Evolutionary conservation across 2,888 invertebrate genomes (phyloP).

Genomic region (Eulithis prunata): DNA sequence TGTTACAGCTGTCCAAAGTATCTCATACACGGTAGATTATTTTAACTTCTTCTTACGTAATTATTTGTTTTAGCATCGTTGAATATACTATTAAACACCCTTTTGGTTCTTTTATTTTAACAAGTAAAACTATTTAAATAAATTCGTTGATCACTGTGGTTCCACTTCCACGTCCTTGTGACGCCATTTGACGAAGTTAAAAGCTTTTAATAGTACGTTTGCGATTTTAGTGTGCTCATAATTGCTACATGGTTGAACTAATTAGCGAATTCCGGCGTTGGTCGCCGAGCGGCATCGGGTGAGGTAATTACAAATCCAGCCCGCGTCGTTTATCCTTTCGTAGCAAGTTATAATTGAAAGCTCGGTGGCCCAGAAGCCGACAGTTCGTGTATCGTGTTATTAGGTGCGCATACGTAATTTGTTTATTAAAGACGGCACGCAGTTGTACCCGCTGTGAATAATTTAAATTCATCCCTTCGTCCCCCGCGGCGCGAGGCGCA

Average conservation of each 20-base stretch:
- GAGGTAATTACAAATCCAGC: conserved; percentile 71
- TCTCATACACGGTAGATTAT: conserved; percentile 10
- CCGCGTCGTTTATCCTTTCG: conserved; percentile 68
- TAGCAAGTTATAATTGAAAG: conserved; percentile 80
- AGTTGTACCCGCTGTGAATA: conserved; percentile 83
- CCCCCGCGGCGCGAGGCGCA: conserved; percentile 51
- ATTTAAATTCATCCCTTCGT: conserved; percentile 81
- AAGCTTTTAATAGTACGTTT: conserved; percentile 59
- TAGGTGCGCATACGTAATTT: conserved; percentile 83
- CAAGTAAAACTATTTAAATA: conserved; percentile 8
- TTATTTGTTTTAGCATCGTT: conserved; percentile 19
- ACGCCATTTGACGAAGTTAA: conserved; percentile 44
- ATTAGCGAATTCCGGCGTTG: conserved; percentile 57
- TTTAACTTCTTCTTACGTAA: conserved; percentile 31
- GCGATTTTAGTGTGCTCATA: conserved; percentile 62
- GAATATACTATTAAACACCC: conserved; percentile 28
- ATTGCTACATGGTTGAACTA: conserved; percentile 68
- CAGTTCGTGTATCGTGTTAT: conserved; percentile 76
- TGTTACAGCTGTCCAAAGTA: conserved; percentile 37
- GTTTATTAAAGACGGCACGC: conserved; percentile 84
- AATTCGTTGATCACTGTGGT: background rate
- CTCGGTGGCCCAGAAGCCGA: conserved; percentile 73
- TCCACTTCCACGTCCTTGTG: conserved; percentile 14
- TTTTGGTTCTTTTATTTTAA: conserved; percentile 27
- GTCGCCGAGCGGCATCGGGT: conserved; percentile 53